phyloP scores from a whole-genome alignment of 2,113 vertebrate species.

The Gopherus evgoodei region DNA sequence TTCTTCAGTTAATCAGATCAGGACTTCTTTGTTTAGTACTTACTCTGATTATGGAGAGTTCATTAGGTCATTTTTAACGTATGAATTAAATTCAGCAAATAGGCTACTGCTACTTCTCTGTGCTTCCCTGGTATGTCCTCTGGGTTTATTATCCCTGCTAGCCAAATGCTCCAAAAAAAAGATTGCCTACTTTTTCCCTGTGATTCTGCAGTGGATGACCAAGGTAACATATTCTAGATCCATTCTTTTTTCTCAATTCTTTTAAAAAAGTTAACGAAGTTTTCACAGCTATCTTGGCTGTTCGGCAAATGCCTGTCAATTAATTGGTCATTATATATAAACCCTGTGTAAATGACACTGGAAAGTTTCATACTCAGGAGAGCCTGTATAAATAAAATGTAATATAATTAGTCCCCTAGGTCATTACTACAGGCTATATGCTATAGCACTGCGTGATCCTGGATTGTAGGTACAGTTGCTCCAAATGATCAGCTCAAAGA shows the following conservation, averaged over 20 bases:
- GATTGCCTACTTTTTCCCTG: not conserved
- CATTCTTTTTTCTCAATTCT: not conserved
- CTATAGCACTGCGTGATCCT: not conserved
- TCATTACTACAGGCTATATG: not conserved
- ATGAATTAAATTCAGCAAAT: not conserved
- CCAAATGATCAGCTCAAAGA: not conserved
- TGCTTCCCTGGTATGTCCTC: not conserved
- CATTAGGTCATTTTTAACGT: not conserved
- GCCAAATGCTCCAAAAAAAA: not conserved
- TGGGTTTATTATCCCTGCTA: not conserved
- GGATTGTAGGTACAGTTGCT: not conserved
- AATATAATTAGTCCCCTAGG: rapidly evolving
- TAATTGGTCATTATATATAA: not conserved
- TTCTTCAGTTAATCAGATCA: not conserved
- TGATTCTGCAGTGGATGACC: not conserved
- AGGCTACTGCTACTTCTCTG: not conserved
- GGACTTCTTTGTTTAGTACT: not conserved
- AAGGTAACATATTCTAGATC: not conserved
- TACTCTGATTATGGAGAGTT: not conserved
- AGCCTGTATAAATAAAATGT: not conserved
- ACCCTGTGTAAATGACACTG: not conserved
- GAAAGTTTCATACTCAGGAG: not conserved
- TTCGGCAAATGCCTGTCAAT: not conserved
- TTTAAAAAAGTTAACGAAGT: not conserved
- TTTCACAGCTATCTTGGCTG: not conserved